Conservation (phyloP, 1,140 invertebrate genomes). For the Drosophila repleta region DNA sequence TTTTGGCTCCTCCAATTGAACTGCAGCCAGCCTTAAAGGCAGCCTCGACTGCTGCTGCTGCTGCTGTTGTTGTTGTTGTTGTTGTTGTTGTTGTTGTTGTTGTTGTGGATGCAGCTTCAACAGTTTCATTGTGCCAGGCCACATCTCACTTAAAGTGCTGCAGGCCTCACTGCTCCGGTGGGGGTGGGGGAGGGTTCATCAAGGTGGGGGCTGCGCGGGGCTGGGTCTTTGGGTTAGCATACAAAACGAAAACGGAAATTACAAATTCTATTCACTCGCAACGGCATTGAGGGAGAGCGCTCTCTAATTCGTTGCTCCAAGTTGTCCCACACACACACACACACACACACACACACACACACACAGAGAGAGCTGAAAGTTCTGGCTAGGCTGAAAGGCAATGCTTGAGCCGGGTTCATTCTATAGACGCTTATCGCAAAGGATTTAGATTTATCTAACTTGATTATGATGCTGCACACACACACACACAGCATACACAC, state of each 20-base stretch:
- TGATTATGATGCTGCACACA: conserved; percentile 70
- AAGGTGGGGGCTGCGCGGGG: neutral
- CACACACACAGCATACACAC: conserved; percentile 11
- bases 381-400: conserved; percentile 24
- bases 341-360: conserved; percentile 16
- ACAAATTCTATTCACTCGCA: conserved; percentile 79
- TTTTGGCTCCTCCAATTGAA: conserved; percentile 38
- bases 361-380: conserved; percentile 8
- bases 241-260: conserved; percentile 79
- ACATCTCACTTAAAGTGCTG: conserved; percentile 39
- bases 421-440: conserved; percentile 78
- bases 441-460: conserved; percentile 81
- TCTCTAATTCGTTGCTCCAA: conserved; percentile 62
- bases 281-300: conserved; percentile 48
- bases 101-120: conserved; percentile 16
- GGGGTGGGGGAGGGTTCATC: neutral
- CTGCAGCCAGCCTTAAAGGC: conserved; percentile 31
- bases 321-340: neutral
- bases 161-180: conserved; percentile 14
- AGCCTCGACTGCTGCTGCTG: conserved; percentile 3
- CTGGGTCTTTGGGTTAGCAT: conserved; percentile 58
- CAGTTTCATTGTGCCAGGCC: conserved; percentile 34
- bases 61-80: too few relatives aligned
- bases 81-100: neutral
- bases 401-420: conserved; percentile 40